Evolutionary conservation across 2,113 vertebrate genomes (phyloP).

Genomic region (Shinisaurus crocodilurus): DNA sequence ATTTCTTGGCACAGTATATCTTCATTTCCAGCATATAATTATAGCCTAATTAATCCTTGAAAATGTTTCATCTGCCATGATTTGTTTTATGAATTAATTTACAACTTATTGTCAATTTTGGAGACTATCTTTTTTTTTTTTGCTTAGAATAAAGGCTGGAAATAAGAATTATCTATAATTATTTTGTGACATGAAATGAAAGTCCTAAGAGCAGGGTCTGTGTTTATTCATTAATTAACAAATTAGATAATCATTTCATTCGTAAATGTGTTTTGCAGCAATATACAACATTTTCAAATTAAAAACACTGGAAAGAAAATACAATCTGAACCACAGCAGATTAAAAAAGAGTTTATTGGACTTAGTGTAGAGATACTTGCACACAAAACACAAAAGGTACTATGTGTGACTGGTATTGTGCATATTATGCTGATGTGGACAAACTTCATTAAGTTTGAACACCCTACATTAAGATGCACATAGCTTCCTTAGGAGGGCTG

Average conservation of each 20-base stretch:
- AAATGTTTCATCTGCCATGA: constrained; percentile 94
- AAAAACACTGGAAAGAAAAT: constrained; percentile 57
- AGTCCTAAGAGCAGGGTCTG: constrained; percentile 90
- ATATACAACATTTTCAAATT: constrained; percentile 69
- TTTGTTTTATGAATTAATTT: constrained; percentile 94
- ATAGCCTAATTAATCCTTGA: constrained; percentile 91
- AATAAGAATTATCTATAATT: constrained; percentile 95
- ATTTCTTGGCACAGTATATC: constrained; percentile 85
- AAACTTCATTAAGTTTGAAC: neutral
- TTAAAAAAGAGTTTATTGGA: neutral
- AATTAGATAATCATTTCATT: constrained; percentile 96
- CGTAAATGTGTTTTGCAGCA: constrained; percentile 83
- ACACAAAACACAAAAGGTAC: neutral
- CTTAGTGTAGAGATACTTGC: neutral
- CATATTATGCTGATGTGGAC: neutral
- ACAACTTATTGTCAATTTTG: constrained; percentile 92
- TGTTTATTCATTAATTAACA: constrained; percentile 89
- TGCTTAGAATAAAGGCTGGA: constrained; percentile 82
- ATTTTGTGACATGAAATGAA: constrained; percentile 88
- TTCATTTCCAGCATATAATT: constrained; percentile 88
- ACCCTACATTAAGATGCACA: neutral
- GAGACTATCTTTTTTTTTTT: constrained; percentile 72
- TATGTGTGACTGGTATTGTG: neutral
- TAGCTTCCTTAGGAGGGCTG: neutral
- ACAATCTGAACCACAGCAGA: constrained; percentile 13